Percentiles rank a stretch among this genome's conserved stretches.
Evolutionary conservation across 2,888 invertebrate genomes (phyloP).

Genomic region (Cephus spinipes): DNA sequence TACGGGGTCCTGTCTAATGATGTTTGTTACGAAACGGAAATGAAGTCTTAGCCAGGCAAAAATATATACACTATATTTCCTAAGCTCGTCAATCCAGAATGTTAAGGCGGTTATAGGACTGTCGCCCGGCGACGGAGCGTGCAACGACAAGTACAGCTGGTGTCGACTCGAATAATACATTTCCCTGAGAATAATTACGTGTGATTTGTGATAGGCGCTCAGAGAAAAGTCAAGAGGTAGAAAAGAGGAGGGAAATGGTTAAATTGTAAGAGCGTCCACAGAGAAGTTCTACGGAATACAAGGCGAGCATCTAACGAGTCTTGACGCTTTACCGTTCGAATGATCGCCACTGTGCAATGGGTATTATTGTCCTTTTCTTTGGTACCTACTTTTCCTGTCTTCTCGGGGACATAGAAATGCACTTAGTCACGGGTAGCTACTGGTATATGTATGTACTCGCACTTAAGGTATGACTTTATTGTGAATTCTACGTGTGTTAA

Average conservation of each 20-base stretch:
- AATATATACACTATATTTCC: slow-evolving; percentile 2
- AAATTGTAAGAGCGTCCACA: not conserved
- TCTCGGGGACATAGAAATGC: not conserved
- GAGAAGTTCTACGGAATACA: not conserved
- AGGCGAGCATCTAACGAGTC: not conserved
- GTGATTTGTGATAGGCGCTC: slow-evolving; percentile 2
- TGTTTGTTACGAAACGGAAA: slow-evolving; percentile 18
- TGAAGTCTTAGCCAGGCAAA: slow-evolving; percentile 15
- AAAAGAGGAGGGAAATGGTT: not conserved
- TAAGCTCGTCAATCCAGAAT: slow-evolving; percentile 5
- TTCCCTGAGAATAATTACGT: slow-evolving; percentile 26
- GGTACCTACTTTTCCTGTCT: not conserved
- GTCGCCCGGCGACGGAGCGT: slow-evolving; percentile 1
- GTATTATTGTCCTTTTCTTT: not conserved
- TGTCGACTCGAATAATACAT: not conserved
- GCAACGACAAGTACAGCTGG: not conserved
- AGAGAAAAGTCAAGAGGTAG: not conserved
- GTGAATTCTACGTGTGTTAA: not conserved
- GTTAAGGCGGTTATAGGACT: not conserved
- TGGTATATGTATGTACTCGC: not conserved
- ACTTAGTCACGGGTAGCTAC: not conserved
- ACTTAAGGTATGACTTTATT: not conserved
- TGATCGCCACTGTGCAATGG: not conserved
- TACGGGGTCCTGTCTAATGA: not conserved
- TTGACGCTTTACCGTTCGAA: not conserved